phyloP scores from a whole-genome alignment of 2,888 invertebrate species.

The Aphodius granarius region DNA sequence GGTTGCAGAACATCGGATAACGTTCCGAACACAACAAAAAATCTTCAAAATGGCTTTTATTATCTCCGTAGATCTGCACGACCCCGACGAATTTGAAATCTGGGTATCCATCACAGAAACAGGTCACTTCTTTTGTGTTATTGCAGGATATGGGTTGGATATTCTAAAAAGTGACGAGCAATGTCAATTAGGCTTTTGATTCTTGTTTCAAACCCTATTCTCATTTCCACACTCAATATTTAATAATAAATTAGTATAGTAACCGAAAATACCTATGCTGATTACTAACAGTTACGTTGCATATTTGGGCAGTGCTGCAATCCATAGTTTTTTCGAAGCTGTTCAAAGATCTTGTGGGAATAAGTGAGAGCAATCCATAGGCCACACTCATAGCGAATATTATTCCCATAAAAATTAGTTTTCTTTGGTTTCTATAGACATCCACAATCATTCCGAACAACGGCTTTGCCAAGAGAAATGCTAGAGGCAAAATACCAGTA shows the following conservation, averaged over 20 bases:
- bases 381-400: conserved; percentile 67
- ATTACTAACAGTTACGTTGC: conserved; percentile 50
- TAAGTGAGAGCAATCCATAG: conserved; percentile 70
- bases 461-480: conserved; percentile 78
- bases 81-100: conserved; percentile 20
- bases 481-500: conserved; percentile 73
- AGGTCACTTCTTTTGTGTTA: conserved; percentile 18
- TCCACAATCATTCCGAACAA: conserved; percentile 76
- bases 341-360: conserved; percentile 53
- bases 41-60: not conserved
- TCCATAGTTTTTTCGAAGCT: conserved; percentile 36
- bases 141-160: conserved; percentile 13
- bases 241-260: not conserved
- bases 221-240: no score
- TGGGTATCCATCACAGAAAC: conserved; percentile 14
- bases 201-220: no score
- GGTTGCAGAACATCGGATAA: conserved; percentile 21
- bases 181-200: no score
- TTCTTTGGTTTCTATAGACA: conserved; percentile 68
- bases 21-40: conserved; percentile 16
- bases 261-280: conserved; percentile 3
- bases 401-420: conserved; percentile 70
- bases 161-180: no score
- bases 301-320: conserved; percentile 43
- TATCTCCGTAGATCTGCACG: not conserved